These are phyloP conservation scores for Accipiter virgatus DNA, from an alignment of 2,113 vertebrate species.

Conservation along the genomic window DNA sequence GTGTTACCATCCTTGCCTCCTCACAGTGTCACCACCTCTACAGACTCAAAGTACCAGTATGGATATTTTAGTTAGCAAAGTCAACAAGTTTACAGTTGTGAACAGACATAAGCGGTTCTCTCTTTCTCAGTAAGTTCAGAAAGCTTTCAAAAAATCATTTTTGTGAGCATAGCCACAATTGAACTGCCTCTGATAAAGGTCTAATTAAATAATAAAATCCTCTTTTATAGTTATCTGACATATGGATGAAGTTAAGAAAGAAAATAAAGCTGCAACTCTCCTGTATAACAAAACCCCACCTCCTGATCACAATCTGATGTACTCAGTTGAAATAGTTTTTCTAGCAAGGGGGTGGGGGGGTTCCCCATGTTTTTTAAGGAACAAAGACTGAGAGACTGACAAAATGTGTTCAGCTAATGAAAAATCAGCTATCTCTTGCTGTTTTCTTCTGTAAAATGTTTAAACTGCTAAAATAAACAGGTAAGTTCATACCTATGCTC, in stretches of 20 bases:
- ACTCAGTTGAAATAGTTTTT: neutral
- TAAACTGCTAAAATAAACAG: neutral
- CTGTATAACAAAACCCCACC: neutral
- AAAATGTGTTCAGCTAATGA: neutral
- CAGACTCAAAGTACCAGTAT: neutral
- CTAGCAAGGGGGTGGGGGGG: neutral
- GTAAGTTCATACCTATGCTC: neutral
- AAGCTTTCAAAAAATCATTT: neutral
- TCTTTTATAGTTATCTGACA: neutral
- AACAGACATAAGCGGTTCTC: neutral
- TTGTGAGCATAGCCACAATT: neutral
- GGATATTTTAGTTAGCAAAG: neutral
- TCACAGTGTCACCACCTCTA: neutral
- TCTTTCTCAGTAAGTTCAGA: neutral
- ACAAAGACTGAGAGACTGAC: neutral
- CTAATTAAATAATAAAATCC: neutral
- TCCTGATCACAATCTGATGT: neutral
- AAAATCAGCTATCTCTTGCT: neutral
- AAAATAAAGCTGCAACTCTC: conserved; percentile 12
- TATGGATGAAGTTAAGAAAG: neutral
- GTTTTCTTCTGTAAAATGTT: neutral
- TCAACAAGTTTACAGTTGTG: neutral
- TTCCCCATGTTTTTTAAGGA: neutral
- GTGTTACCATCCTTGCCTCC: neutral
- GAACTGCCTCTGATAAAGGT: neutral